A percentile compares a stretch with the other conserved stretches of the same genome.
Evolutionary conservation across 2,888 invertebrate species (phyloP).

Genomic region (Andrena minutula): DNA sequence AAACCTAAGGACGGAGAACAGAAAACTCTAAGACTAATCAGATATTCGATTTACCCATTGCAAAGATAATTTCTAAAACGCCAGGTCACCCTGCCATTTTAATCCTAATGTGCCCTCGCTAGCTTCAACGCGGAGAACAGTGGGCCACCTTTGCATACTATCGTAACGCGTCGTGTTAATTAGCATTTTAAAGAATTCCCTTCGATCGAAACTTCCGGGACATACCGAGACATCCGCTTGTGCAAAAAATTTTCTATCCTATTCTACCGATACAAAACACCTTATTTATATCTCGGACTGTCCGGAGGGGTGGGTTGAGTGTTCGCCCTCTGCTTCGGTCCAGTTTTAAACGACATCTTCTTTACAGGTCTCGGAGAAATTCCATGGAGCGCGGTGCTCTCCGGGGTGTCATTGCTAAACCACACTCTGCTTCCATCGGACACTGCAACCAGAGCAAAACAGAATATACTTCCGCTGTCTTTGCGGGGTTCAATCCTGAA

Average conservation of each 20-base stretch:
- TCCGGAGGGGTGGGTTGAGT: conserved; percentile 83
- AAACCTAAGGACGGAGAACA: conserved; percentile 84
- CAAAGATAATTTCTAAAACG: conserved; percentile 36
- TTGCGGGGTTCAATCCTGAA: not conserved
- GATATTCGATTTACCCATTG: conserved; percentile 63
- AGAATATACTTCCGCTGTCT: not conserved
- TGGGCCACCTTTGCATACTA: conserved; percentile 29
- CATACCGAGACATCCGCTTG: conserved; percentile 53
- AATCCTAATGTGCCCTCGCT: not conserved
- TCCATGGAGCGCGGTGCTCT: conserved; percentile 83
- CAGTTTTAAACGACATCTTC: conserved; percentile 89
- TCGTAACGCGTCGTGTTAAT: conserved; percentile 39
- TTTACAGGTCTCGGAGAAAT: conserved; percentile 90
- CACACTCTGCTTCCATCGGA: conserved; percentile 86
- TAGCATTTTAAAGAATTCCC: conserved; percentile 52
- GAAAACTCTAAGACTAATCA: conserved; percentile 78
- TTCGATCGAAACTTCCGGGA: conserved; percentile 60
- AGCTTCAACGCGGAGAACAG: conserved; percentile 23
- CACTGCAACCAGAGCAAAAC: conserved; percentile 71
- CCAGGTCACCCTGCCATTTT: conserved; percentile 3
- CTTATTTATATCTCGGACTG: conserved; percentile 83
- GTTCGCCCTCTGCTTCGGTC: conserved; percentile 83
- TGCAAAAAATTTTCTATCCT: conserved; percentile 59
- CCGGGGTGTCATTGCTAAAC: conserved; percentile 85
- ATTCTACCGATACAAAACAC: conserved; percentile 53